Base-by-base conservation (phyloP, 1,140 invertebrate species). In the Maniola jurtina region DNA sequence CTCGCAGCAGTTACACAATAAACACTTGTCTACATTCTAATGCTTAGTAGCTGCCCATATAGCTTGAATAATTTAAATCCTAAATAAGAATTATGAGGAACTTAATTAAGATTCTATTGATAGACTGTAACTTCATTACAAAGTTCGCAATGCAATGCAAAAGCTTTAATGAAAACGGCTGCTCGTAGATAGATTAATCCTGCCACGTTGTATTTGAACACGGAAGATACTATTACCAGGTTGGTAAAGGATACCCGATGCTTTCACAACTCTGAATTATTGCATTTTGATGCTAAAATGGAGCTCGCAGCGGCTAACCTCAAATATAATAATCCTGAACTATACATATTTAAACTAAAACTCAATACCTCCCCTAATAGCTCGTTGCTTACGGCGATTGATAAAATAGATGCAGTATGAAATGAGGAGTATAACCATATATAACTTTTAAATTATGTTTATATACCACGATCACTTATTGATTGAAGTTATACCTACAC, bases 291-390 rank as follows among this genome's bases (percentile, higher is more conserved):
- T 55, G 52, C 52, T 55, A 34, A 55, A 55, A 34, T 34, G 52
- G 52, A 55, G 52, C 16, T 55, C 33, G 52, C 52, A 55, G 52
- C 16, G 52, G 52, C 52, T 55, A 55, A 34, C 52, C 52, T 55
- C 52, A 55, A 55, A 34, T 55, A 34, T 55, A 55, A 25, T 55
- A 55, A 55, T 55, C 52, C 52, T 34, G 52, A 55, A 34, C 52
- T 34, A 33, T 55, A 25, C 25, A 55, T 55, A 55, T 55, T 55
- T 55, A 55, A 55, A 34, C 52, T 55, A 55, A 55, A 55, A 55
- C 52, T 55, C 52, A 55, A 55, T 55, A 34, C 16, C 25, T 11
- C 5, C 48, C 48, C 14, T 50, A 16, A 50, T 50, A 50, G 2
- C 13, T 14, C 14, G 52, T 55, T 34, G 33, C 33, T 34, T 9